Percentiles rank a stretch among this genome's conserved stretches.
Evolutionary conservation across 2,113 vertebrate genomes (phyloP).

Genomic region (Lasiurus borealis): DNA sequence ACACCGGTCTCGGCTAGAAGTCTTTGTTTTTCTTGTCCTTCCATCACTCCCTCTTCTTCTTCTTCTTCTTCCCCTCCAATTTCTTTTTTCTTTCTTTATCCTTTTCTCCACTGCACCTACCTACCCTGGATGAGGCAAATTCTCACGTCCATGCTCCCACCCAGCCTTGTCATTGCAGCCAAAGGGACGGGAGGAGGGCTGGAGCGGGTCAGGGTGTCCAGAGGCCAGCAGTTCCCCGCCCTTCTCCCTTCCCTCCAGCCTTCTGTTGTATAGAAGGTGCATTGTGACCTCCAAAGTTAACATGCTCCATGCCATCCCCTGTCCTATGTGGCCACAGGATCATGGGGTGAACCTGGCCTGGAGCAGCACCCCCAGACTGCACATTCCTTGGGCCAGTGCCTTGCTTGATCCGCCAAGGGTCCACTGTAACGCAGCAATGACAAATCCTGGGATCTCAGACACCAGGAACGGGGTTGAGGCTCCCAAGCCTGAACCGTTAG

Average conservation of each 20-base stretch:
- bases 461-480: constrained; percentile 13
- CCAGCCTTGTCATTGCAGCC: neutral
- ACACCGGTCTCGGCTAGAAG: neutral
- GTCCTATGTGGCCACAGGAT: neutral
- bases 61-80: too few species aligned
- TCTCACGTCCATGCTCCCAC: neutral
- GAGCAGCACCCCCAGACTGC: neutral
- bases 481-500: neutral
- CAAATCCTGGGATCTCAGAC: neutral
- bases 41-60: neutral
- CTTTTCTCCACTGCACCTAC: neutral
- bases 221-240: neutral
- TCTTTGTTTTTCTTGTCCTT: neutral
- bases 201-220: neutral
- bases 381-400: neutral
- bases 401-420: neutral
- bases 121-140: neutral
- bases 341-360: neutral
- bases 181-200: neutral
- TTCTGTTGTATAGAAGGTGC: neutral
- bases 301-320: neutral
- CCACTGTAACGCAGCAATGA: neutral
- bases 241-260: neutral
- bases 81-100: neutral
- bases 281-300: neutral